A percentile compares a stretch with the other conserved stretches of the same genome.
phyloP scores from a whole-genome alignment of 64 coral and sea anemone species.

The Dendronephthya gigantea region DNA sequence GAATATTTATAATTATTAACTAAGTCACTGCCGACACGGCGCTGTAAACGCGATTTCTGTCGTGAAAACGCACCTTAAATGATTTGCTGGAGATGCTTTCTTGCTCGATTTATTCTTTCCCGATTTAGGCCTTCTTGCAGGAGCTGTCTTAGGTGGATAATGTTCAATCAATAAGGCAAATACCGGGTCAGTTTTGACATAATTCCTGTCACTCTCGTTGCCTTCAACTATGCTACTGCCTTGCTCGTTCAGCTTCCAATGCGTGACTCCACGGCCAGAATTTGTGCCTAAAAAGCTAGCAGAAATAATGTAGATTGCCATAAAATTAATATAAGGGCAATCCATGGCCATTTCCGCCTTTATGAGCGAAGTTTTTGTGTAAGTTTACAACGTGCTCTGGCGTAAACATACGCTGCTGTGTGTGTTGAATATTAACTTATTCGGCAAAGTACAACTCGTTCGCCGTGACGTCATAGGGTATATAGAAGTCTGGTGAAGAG shows the following conservation, averaged over 20 bases:
- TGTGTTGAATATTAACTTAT: slow-evolving; percentile 2
- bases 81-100: background rate
- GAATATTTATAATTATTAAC: background rate
- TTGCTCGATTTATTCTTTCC: background rate
- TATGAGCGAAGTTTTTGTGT: background rate
- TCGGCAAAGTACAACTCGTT: background rate
- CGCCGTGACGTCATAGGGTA: background rate
- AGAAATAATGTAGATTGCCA: slow-evolving; percentile 3
- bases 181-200: slow-evolving; percentile 3
- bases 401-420: background rate
- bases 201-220: slow-evolving; percentile 1
- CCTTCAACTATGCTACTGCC: background rate
- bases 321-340: slow-evolving; percentile 13
- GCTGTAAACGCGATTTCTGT: background rate
- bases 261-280: slow-evolving; percentile 9
- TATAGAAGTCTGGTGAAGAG: background rate
- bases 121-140: background rate
- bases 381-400: background rate
- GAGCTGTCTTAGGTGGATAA: background rate
- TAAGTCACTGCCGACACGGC: background rate
- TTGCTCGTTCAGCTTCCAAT: slow-evolving; percentile 11
- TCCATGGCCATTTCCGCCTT: background rate
- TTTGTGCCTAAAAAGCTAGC: slow-evolving; percentile 5
- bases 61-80: background rate
- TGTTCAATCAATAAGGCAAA: slow-evolving; percentile 10